Conservation (phyloP, 53 echinoderm and acorn worm genomes). For the Echinarachnius parma region DNA sequence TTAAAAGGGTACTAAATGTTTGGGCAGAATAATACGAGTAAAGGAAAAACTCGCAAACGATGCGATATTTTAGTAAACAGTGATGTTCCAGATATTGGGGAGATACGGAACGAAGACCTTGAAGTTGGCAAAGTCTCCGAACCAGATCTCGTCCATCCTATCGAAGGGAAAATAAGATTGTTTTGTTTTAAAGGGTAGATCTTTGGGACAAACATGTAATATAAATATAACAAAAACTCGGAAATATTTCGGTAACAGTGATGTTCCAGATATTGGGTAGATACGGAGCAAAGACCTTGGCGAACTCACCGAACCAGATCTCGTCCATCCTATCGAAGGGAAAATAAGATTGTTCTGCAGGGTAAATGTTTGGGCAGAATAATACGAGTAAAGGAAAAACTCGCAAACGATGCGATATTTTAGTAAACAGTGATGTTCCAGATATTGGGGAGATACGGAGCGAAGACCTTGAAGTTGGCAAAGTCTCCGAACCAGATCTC, state of each 20-base stretch:
- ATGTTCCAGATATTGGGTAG: too few species aligned
- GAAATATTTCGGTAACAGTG: neutral
- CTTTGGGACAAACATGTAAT: neutral
- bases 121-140: slow-evolving; percentile 87
- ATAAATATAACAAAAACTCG: neutral
- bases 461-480: slow-evolving; percentile 78
- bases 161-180: too few species aligned
- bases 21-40: neutral
- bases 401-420: too few species aligned
- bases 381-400: too few species aligned
- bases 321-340: too few species aligned
- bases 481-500: slow-evolving; percentile 97
- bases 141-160: slow-evolving; percentile 98
- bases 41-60: neutral
- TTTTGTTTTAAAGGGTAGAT: too few species aligned
- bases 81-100: slow-evolving; percentile 92
- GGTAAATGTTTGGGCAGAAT: too few species aligned
- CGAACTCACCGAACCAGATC: too few species aligned
- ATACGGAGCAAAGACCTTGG: too few species aligned
- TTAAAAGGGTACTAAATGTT: neutral
- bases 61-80: too few species aligned
- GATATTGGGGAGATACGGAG: slow-evolving; percentile 77
- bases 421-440: too few species aligned
- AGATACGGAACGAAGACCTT: slow-evolving; percentile 79
- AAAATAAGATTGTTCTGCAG: too few species aligned